Evolutionary conservation across 2,113 vertebrate species (phyloP).

Genomic region (Platanista minor): DNA sequence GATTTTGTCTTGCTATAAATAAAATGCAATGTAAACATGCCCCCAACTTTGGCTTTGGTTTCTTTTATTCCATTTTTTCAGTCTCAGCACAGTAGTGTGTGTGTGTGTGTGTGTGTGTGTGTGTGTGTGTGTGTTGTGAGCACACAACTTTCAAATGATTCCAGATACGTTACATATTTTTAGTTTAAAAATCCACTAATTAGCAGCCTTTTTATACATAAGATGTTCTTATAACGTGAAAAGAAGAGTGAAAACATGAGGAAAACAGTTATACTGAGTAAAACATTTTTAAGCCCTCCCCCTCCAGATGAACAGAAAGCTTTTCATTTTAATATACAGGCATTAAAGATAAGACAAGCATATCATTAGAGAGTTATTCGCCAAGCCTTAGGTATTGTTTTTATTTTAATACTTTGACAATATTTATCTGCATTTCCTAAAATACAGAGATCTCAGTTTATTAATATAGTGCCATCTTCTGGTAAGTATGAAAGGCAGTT

Average conservation of each 20-base stretch:
- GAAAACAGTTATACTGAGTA: slow-evolving; percentile 35
- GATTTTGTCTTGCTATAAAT: background rate
- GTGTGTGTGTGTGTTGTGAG: background rate
- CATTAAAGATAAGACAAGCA: slow-evolving; percentile 25
- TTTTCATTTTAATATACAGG: slow-evolving; percentile 24
- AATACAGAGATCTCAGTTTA: slow-evolving; percentile 60
- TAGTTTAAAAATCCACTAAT: background rate
- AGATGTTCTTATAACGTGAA: background rate
- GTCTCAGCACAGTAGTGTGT: background rate
- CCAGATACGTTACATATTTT: background rate
- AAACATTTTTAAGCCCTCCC: background rate
- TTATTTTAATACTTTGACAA: slow-evolving; percentile 34
- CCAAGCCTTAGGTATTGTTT: background rate
- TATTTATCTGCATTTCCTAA: slow-evolving; percentile 38
- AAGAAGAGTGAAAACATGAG: slow-evolving; percentile 35
- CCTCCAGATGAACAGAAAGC: background rate
- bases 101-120: too few relatives aligned
- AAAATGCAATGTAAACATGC: background rate
- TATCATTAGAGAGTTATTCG: slow-evolving; percentile 33
- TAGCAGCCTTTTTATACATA: background rate
- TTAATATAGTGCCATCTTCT: slow-evolving; percentile 83
- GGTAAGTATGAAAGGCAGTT: slow-evolving; percentile 66
- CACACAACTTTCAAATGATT: background rate
- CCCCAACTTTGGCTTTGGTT: background rate
- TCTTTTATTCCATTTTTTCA: background rate